Percentiles rank a stretch among this genome's conserved stretches.
phyloP scores from a whole-genome alignment of 1,140 invertebrate species.

The Pogonomyrmex barbatus region DNA sequence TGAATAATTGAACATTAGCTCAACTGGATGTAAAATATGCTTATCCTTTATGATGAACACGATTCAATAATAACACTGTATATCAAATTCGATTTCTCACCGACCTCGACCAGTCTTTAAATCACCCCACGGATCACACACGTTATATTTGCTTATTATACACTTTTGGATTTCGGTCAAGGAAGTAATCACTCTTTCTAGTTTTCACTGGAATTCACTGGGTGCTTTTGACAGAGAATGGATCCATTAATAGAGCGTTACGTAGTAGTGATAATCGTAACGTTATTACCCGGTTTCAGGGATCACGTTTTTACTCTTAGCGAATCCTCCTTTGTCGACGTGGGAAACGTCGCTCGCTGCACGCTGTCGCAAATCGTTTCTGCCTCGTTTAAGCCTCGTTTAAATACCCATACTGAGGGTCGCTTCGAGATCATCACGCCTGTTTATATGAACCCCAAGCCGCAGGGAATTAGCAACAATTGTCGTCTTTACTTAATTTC shows the following conservation, averaged over 20 bases:
- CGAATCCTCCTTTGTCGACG: background rate
- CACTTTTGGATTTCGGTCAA: background rate
- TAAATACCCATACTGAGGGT: slow-evolving; percentile 14
- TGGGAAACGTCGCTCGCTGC: background rate
- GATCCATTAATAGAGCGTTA: background rate
- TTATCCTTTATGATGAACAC: slow-evolving; percentile 1
- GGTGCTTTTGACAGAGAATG: background rate
- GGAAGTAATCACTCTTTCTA: background rate
- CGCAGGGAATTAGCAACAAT: background rate
- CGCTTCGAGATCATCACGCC: background rate
- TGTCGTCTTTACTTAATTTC: slow-evolving; percentile 20
- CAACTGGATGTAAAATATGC: background rate
- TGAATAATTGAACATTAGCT: background rate
- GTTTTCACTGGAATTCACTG: background rate
- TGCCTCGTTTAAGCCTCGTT: slow-evolving; percentile 29
- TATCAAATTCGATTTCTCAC: slow-evolving; percentile 5
- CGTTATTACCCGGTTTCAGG: slow-evolving; percentile 18
- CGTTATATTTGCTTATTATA: background rate
- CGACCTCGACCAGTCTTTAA: background rate
- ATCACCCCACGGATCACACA: background rate
- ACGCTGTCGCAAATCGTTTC: slow-evolving; percentile 26
- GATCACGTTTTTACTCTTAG: slow-evolving; percentile 12
- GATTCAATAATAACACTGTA: slow-evolving; percentile 16
- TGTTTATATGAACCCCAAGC: slow-evolving; percentile 33
- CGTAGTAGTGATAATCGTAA: background rate